Percentiles rank a stretch among this genome's conserved stretches.
Conservation (phyloP, 2,113 vertebrate genomes). For the Misgurnus mizolepis region DNA sequence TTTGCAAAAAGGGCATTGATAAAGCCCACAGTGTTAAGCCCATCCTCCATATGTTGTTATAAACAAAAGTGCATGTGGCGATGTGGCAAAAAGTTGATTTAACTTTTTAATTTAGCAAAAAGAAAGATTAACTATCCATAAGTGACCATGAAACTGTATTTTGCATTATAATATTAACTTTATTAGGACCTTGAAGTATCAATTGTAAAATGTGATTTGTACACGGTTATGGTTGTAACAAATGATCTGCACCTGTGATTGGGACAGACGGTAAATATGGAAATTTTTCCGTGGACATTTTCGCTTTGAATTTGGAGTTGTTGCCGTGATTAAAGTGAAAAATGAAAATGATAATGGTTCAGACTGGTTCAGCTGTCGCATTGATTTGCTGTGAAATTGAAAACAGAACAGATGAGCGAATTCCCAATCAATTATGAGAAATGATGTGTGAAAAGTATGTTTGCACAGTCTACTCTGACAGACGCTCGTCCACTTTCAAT, state of each 20-base stretch:
- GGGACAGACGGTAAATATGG: constrained; percentile 11
- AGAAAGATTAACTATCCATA: no score
- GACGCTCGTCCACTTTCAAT: constrained; percentile 29
- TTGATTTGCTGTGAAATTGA: constrained; percentile 44
- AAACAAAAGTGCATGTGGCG: neutral
- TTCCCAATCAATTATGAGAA: constrained; percentile 35
- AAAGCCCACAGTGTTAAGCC: neutral
- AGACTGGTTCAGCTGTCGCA: constrained; percentile 40
- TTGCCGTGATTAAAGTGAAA: constrained; percentile 41
- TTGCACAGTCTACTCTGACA: constrained; percentile 13
- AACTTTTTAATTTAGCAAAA: no score
- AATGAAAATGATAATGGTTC: constrained; percentile 40
- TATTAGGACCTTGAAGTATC: neutral
- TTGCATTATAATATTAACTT: no score
- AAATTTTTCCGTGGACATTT: constrained; percentile 11
- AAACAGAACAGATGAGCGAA: constrained; percentile 44
- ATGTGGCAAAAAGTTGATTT: neutral
- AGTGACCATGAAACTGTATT: neutral
- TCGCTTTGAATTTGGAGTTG: constrained; percentile 10
- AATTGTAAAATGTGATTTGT: constrained; percentile 22
- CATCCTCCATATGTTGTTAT: neutral
- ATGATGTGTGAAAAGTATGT: constrained; percentile 32
- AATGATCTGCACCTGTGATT: constrained; percentile 34
- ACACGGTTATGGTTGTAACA: constrained; percentile 23
- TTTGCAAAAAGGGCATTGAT: constrained; percentile 23